These are phyloP conservation scores for Drosophila borealis DNA, from an alignment of 2,888 invertebrate genomes.

Conservation along the genomic window DNA sequence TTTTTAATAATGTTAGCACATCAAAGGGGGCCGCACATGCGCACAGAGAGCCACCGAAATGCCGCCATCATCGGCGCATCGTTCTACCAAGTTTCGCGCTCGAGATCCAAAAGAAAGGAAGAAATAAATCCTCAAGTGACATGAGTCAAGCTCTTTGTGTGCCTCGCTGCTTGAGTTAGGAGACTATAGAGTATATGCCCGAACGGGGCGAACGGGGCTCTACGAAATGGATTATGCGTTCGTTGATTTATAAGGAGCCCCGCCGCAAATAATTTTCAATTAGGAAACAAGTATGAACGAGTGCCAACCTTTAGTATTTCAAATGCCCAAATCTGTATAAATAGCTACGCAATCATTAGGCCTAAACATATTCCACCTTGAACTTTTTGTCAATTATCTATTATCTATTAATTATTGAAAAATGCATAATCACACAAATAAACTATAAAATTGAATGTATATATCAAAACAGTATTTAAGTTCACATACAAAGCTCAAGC, in stretches of 20 bases:
- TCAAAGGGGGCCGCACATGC: conserved; percentile 73
- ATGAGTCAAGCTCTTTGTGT: conserved; percentile 76
- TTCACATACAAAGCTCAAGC: too few relatives aligned
- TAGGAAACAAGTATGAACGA: conserved; percentile 55
- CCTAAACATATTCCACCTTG: not conserved
- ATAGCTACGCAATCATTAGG: not conserved
- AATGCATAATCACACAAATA: too few relatives aligned
- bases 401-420: too few relatives aligned
- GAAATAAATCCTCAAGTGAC: conserved; percentile 79
- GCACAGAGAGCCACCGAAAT: conserved; percentile 26
- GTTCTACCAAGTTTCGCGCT: conserved; percentile 76
- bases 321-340: not conserved
- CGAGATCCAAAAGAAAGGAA: conserved; percentile 67
- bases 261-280: conserved; percentile 69
- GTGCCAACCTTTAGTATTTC: conserved; percentile 53
- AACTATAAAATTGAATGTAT: too few relatives aligned
- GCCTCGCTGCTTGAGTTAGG: conserved; percentile 38
- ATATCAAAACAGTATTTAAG: too few relatives aligned
- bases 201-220: conserved; percentile 17
- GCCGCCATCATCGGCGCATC: conserved; percentile 27
- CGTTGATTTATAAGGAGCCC: conserved; percentile 69
- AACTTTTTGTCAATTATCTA: conserved; percentile 1
- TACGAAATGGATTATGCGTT: conserved; percentile 70
- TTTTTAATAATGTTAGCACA: conserved; percentile 81
- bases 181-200: conserved; percentile 24